Evolutionary conservation across 1,140 invertebrate genomes (phyloP), one percentile per base, ranked within the genome.

Genomic region (Plectus sambesii): DNA sequence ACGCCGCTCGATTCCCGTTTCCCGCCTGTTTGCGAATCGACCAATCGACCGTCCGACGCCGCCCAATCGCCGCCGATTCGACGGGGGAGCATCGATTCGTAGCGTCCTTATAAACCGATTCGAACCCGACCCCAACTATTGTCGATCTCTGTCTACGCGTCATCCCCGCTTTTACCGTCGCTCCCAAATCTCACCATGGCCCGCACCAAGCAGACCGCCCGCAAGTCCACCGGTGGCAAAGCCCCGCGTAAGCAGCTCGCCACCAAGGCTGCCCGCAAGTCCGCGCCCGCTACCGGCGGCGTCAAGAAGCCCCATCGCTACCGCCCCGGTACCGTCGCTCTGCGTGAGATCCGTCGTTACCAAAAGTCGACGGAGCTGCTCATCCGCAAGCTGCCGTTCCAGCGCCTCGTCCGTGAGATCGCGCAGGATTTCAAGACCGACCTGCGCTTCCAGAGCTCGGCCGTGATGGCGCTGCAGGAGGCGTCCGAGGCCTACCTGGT

Each of bases 401-500:
- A 74, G 53, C 61, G 72, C 26, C 60, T 74, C 25, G 72, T 74
- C 12, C 61, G 72, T 55, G 82, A 87, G 77, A 86, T 87, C 53
- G 83, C 84, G 6, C 84, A 87, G 57, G 83, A 87, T 70, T 76
- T 77, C 71, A 76, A 76, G 63, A 82, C 81, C 19, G 83, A 85
- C 70, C 64, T 85, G 23, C 77, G 82, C 66, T 85, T 85, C 72
- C 83, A 85, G 68, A 82, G 80, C 57, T 79, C 82, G 5, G 82
- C 82, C 15, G 43, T 60, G 19, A 20, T 49, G 17, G 59, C 60
- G 30, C 38, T 72, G 5, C 79, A 85, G 77, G 87, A 90, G 77
- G 85, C 87, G 15, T 83, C 81, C 60, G 86, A 90, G 68, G 83
- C 86, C 19, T 88, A 87, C 64, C 68, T 88, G 49, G 85, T 87